phyloP scores from a whole-genome alignment of 2,113 vertebrate genomes.

The Centrocercus urophasianus region DNA sequence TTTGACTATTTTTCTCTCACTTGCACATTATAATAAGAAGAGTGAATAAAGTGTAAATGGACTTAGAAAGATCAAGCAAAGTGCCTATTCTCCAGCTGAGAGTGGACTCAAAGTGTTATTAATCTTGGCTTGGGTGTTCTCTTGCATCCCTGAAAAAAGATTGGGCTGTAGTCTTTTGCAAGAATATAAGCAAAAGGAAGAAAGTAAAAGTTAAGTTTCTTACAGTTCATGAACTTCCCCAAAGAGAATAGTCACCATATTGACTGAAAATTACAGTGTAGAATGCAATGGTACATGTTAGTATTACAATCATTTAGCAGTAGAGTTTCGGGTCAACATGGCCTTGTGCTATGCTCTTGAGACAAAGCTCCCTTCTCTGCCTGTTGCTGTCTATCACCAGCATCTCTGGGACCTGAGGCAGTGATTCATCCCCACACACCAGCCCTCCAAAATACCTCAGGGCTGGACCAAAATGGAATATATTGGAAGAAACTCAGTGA shows the following conservation, averaged over 20 bases:
- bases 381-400: not conserved
- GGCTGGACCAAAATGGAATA: not conserved
- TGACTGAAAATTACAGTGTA: not conserved
- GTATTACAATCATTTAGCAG: fast-evolving
- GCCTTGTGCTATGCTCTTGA: fast-evolving
- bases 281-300: not conserved
- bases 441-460: not conserved
- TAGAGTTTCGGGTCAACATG: not conserved
- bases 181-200: not conserved
- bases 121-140: not conserved
- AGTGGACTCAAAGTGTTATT: not conserved
- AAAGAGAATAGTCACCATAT: not conserved
- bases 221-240: not conserved
- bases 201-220: not conserved
- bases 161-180: not conserved
- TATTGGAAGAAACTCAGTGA: slow-evolving; percentile 7
- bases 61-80: not conserved
- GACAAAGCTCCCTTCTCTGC: not conserved
- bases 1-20: not conserved
- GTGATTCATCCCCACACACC: not conserved
- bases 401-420: not conserved
- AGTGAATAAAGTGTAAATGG: not conserved
- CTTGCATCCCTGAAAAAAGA: not conserved
- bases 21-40: not conserved
- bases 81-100: not conserved